phyloP scores from a whole-genome alignment of 2,113 vertebrate genomes.

The Nibea albiflora region DNA sequence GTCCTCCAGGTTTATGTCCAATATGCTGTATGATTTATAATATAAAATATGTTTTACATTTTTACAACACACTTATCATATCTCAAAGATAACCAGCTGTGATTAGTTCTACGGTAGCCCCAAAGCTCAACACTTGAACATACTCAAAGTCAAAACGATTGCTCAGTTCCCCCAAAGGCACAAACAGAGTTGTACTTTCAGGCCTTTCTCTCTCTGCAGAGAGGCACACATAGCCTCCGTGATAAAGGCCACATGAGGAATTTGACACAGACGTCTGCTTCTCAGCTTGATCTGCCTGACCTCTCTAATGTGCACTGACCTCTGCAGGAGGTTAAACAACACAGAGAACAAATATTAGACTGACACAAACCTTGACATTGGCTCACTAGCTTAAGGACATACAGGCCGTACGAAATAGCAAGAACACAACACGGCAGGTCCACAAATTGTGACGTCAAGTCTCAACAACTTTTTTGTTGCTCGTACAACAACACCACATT shows the following conservation, averaged over 20 bases:
- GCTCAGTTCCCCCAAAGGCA: constrained; percentile 10
- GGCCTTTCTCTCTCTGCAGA: constrained; percentile 30
- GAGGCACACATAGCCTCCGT: constrained; percentile 49
- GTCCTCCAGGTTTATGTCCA: background rate
- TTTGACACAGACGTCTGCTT: constrained; percentile 62
- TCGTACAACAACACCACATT: too few relatives aligned
- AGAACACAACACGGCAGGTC: background rate
- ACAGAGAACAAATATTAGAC: constrained; percentile 58
- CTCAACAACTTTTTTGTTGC: background rate
- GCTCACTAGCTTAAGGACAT: background rate
- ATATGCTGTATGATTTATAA: too few relatives aligned
- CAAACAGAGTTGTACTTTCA: constrained; percentile 23
- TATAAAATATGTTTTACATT: background rate
- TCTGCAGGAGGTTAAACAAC: constrained; percentile 42
- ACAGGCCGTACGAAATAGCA: background rate
- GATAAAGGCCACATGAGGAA: constrained; percentile 77
- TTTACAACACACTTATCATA: background rate
- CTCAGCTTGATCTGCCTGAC: constrained; percentile 59
- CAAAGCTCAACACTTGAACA: constrained; percentile 4
- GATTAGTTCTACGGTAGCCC: constrained; percentile 4
- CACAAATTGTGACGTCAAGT: background rate
- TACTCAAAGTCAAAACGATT: constrained; percentile 12
- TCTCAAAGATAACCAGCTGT: background rate
- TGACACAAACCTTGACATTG: constrained; percentile 59
- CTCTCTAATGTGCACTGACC: constrained; percentile 42